phyloP scores from a whole-genome alignment of 2,113 vertebrate genomes.

The Tachuris rubrigastra region DNA sequence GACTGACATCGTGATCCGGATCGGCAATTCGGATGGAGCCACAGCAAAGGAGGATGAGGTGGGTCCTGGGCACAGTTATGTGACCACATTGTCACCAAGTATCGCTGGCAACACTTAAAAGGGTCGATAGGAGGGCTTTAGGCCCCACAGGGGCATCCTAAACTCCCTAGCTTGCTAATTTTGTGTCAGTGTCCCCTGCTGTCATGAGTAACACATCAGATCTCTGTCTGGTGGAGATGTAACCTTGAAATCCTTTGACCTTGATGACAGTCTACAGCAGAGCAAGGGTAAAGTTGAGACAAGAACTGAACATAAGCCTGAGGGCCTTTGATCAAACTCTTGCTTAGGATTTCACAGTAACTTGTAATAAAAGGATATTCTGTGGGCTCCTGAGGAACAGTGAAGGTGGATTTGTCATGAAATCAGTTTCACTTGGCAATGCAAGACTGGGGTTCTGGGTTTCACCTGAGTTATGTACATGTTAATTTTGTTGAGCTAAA shows the following conservation, averaged over 20 bases:
- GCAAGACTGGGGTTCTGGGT: background rate
- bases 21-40: constrained; percentile 86
- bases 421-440: background rate
- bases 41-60: constrained; percentile 71
- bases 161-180: background rate
- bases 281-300: background rate
- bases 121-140: background rate
- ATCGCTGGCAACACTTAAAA: background rate
- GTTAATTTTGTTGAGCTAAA: background rate
- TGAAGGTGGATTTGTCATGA: background rate
- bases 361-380: background rate
- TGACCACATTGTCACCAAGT: accelerated
- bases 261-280: background rate
- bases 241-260: background rate
- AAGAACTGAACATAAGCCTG: background rate
- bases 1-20: constrained; percentile 95
- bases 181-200: background rate
- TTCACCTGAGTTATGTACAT: background rate
- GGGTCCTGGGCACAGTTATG: background rate
- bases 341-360: background rate
- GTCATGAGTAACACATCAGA: background rate
- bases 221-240: background rate
- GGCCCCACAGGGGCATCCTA: background rate
- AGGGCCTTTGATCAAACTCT: background rate
- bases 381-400: background rate